These are phyloP conservation scores for Hymenopus coronatus DNA, from an alignment of 2,888 invertebrate genomes.

Conservation along the genomic window DNA sequence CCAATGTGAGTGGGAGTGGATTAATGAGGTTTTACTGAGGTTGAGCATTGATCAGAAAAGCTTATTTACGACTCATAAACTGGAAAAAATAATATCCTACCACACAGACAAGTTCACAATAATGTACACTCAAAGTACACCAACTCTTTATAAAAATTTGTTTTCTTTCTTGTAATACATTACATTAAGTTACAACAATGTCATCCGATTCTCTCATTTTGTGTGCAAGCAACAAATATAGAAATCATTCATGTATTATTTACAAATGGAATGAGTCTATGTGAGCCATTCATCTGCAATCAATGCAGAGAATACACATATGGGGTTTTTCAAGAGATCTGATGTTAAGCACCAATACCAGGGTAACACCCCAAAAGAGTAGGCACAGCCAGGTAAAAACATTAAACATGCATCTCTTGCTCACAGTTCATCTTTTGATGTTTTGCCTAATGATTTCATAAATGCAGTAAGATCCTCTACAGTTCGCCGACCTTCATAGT, in stretches of 20 bases:
- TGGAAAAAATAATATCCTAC: too few species aligned
- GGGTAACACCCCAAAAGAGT: neutral
- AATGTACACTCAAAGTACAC: too few species aligned
- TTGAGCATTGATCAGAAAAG: too few species aligned
- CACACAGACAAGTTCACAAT: too few species aligned
- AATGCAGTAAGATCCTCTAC: slow-evolving; percentile 56
- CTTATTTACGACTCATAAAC: too few species aligned
- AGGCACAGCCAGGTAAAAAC: neutral
- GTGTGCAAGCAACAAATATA: neutral
- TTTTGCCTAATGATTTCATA: slow-evolving; percentile 42
- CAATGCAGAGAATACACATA: neutral
- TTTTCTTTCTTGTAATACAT: neutral
- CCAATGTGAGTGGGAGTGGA: too few species aligned
- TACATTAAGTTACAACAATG: neutral
- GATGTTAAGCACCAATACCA: neutral
- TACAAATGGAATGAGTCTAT: neutral
- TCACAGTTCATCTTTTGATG: slow-evolving; percentile 32
- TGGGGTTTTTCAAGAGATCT: neutral
- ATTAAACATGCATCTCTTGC: neutral
- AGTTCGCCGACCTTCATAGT: slow-evolving; percentile 58
- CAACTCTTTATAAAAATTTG: neutral
- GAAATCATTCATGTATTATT: neutral
- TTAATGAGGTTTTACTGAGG: too few species aligned
- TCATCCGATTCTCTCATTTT: neutral
- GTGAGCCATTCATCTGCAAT: neutral